Base-by-base conservation (phyloP, 2,888 invertebrate genomes). In the Chalcosyrphus nemorum region DNA sequence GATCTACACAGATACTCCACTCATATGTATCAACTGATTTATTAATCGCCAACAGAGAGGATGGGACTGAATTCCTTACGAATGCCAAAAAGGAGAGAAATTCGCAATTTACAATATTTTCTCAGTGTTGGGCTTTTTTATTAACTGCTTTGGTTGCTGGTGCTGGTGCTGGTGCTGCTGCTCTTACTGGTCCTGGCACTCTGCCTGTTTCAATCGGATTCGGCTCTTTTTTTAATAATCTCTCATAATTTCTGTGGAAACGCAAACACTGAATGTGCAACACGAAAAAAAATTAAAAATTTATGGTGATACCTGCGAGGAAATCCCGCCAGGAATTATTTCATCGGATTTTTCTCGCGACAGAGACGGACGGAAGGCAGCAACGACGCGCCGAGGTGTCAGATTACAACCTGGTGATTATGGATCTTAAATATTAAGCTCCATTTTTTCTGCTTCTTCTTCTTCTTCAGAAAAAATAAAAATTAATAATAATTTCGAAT, bases 261-360 rank as follows among this genome's bases (percentile, higher is more conserved):
- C 52, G 63, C 84, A 84, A 84, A 80, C 80, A 84, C 74, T 52
- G 29, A 78, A 56, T 54, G 61, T 54, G 59, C 68, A 41, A 21
- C 54, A 7, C 38, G 47, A 24, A n/a, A 1, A 41, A 57, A 32
- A 35, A 41, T 7, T 7, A 5, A 2, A 32, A 84, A 84, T 84
- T 80, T 84, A 84, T 84, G 80, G 47, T 57, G 70, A 80, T 84
- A 80, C 74, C 84, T 80, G 80, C 35, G 70, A 72, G 63, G 70
- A 75, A 80, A 75, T 80, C 84, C 84, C 75, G 65, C 74, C 84
- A 84, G 84, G 80, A 84, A 80, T 84, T 84, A 80, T 84, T 84
- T 84, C 84, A 84, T 75, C 80, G 84, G 70, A 80, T 75, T 80
- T 65, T 70, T 50, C 65, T 43, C 74, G 21, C 35, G 74, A 74